phyloP scores from a whole-genome alignment of 2,888 invertebrate genomes.

The Gasteruption jaculator region DNA sequence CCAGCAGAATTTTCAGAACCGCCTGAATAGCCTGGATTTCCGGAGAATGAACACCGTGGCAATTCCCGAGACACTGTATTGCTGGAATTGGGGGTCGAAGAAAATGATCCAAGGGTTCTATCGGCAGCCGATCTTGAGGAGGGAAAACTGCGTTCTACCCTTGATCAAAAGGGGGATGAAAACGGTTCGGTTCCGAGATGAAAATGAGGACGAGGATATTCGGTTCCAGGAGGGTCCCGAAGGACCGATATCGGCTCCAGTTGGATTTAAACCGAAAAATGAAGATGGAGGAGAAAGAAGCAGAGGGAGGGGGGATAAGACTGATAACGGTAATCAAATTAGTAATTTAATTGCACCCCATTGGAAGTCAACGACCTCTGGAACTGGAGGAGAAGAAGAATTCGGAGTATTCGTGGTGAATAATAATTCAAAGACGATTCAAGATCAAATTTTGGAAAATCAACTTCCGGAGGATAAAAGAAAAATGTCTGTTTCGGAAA shows the following conservation, averaged over 20 bases:
- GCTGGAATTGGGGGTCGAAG: slow-evolving; percentile 14
- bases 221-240: not conserved
- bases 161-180: slow-evolving; percentile 29
- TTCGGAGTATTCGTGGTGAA: no score
- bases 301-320: no score
- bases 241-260: no score
- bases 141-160: slow-evolving; percentile 18
- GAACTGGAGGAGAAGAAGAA: no score
- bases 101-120: slow-evolving; percentile 33
- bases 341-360: no score
- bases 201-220: slow-evolving; percentile 12
- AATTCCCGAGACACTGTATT: slow-evolving; percentile 24
- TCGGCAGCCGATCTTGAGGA: slow-evolving; percentile 32
- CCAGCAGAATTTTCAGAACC: slow-evolving; percentile 31
- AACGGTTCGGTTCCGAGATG: slow-evolving; percentile 39
- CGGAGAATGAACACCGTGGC: slow-evolving; percentile 44
- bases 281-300: slow-evolving; percentile 7
- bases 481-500: not conserved
- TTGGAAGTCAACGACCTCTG: no score
- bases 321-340: no score
- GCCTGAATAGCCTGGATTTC: slow-evolving; percentile 41
- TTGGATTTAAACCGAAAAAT: no score
- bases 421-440: no score
- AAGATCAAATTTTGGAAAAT: no score
- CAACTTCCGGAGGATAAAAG: not conserved